Conservation (phyloP, 2,113 vertebrate genomes). For the Blennius ocellaris region DNA sequence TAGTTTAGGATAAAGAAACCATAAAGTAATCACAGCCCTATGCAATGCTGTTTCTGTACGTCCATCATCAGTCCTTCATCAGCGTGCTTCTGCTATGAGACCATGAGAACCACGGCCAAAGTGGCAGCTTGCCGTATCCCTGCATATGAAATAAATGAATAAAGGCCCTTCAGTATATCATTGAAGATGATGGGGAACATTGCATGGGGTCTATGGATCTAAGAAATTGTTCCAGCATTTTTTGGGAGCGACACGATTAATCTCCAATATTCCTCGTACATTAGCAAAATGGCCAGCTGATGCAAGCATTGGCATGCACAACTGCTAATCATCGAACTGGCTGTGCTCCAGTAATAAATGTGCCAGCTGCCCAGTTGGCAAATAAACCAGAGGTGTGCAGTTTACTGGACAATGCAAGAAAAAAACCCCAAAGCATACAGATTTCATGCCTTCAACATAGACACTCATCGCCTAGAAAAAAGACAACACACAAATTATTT, state of each 20-base stretch:
- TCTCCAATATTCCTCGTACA: slow-evolving; percentile 51
- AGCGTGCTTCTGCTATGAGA: slow-evolving; percentile 39
- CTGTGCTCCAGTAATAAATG: slow-evolving; percentile 30
- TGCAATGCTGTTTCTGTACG: slow-evolving; percentile 25
- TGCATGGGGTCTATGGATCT: slow-evolving; percentile 32
- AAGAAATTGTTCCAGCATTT: slow-evolving; percentile 48
- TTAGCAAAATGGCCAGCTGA: slow-evolving; percentile 62
- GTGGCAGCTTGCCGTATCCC: slow-evolving; percentile 41
- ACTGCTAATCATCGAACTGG: slow-evolving; percentile 51
- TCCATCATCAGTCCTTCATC: slow-evolving; percentile 59
- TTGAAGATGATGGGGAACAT: slow-evolving; percentile 18
- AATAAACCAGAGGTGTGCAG: slow-evolving; percentile 30
- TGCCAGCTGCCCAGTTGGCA: slow-evolving; percentile 32
- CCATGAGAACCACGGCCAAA: slow-evolving; percentile 43
- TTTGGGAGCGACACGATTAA: slow-evolving; percentile 40
- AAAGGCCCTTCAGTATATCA: slow-evolving; percentile 32
- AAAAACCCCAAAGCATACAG: too few relatives aligned
- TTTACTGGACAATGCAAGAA: too few relatives aligned
- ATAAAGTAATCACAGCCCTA: slow-evolving; percentile 48
- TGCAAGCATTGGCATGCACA: slow-evolving; percentile 53
- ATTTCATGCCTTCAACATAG: too few relatives aligned
- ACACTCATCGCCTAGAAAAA: too few relatives aligned
- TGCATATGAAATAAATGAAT: slow-evolving; percentile 44
- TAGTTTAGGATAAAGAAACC: slow-evolving; percentile 60
- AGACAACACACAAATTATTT: too few relatives aligned